Conservation (phyloP, 2,888 invertebrate species). For the Buathra laborator region DNA sequence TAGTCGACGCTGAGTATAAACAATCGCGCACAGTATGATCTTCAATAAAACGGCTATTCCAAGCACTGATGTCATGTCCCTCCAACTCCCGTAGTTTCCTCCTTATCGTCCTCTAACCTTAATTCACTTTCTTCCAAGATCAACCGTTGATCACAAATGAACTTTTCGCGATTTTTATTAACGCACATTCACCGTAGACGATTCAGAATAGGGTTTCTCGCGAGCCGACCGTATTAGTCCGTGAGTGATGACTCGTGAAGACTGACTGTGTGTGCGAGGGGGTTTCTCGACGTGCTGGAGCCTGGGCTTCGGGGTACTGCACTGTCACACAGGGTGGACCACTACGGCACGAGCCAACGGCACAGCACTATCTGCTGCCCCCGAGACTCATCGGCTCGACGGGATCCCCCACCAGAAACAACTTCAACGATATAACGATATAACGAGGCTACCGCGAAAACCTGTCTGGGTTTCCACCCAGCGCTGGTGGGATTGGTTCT, state of each 20-base stretch:
- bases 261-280: constrained; percentile 57
- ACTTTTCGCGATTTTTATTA: constrained; percentile 3
- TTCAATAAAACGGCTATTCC: constrained; percentile 16
- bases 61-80: constrained; percentile 43
- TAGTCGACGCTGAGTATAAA: background rate
- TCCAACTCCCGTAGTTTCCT: background rate
- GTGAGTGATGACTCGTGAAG: constrained; percentile 63
- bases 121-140: constrained; percentile 31
- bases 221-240: constrained; percentile 37
- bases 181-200: constrained; percentile 19
- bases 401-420: constrained; percentile 78
- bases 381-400: constrained; percentile 77
- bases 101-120: constrained; percentile 12
- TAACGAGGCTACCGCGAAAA: constrained; percentile 71
- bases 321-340: constrained; percentile 78
- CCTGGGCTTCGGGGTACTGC: constrained; percentile 74
- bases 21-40: constrained; percentile 11
- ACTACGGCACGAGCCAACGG: constrained; percentile 84
- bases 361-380: constrained; percentile 84
- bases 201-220: constrained; percentile 6
- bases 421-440: constrained; percentile 69
- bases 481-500: constrained; percentile 77
- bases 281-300: constrained; percentile 48
- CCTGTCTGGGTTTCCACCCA: constrained; percentile 82
- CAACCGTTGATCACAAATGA: background rate